Evolutionary conservation across 2,797 vertebrate genomes (phyloP).

Genomic region (Pangasius krempfi): DNA sequence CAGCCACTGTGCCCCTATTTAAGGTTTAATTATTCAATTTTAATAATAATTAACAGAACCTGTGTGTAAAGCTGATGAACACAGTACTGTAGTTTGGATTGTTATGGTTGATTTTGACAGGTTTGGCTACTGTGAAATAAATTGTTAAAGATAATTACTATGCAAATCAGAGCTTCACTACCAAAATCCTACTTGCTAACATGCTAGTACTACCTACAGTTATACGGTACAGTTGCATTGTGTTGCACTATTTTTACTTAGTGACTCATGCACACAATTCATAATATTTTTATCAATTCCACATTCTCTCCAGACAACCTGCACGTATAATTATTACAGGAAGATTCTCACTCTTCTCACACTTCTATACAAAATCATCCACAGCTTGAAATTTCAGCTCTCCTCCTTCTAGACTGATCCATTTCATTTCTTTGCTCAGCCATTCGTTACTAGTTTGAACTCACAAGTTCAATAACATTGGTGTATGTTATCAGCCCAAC

Average conservation of each 20-base stretch:
- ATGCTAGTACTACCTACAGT: background rate
- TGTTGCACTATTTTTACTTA: background rate
- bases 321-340: constrained; percentile 30
- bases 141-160: background rate
- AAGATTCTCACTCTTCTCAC: constrained; percentile 19
- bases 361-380: constrained; percentile 17
- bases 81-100: background rate
- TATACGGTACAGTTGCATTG: background rate
- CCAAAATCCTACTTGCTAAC: background rate
- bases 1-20: no score
- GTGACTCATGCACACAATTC: background rate
- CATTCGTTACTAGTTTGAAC: constrained; percentile 21
- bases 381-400: constrained; percentile 35
- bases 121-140: background rate
- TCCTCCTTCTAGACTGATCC: constrained; percentile 28
- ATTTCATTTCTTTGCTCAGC: constrained; percentile 24
- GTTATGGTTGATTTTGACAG: background rate
- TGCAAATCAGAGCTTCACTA: no score
- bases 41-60: background rate
- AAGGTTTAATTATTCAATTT: no score
- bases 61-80: background rate
- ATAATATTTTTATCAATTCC: background rate
- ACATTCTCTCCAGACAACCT: constrained; percentile 1
- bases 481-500: constrained; percentile 66
- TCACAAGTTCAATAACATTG: constrained; percentile 62